phyloP scores from a whole-genome alignment of 2,888 invertebrate species.

The Cosmia trapezina region DNA sequence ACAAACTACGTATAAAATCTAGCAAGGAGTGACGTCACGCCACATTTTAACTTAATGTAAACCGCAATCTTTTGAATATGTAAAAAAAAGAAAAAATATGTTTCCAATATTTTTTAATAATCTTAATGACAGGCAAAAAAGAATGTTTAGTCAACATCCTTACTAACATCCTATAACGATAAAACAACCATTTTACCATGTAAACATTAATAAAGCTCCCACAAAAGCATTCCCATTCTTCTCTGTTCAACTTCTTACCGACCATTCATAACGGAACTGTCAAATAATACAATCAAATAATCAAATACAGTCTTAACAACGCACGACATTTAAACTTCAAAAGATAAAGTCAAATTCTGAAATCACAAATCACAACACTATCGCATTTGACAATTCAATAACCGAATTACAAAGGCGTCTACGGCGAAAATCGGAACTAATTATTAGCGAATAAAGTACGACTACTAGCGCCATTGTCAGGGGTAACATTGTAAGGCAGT shows the following conservation, averaged over 20 bases:
- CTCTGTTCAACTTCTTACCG: constrained; percentile 10
- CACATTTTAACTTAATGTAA: too few relatives aligned
- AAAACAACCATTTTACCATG: neutral
- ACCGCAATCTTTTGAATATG: too few relatives aligned
- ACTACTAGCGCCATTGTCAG: constrained; percentile 62
- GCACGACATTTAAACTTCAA: constrained; percentile 42
- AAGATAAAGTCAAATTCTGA: constrained; percentile 52
- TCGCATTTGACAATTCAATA: constrained; percentile 57
- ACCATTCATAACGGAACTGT: constrained; percentile 34
- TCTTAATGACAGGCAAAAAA: too few relatives aligned
- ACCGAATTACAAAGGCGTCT: constrained; percentile 17
- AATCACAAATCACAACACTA: constrained; percentile 49
- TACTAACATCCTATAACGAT: too few relatives aligned
- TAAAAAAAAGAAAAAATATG: too few relatives aligned
- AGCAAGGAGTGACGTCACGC: too few relatives aligned
- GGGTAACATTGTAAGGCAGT: constrained; percentile 64
- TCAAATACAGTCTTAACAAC: constrained; percentile 45
- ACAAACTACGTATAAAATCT: too few relatives aligned
- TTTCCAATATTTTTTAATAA: too few relatives aligned
- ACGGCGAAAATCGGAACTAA: constrained; percentile 56
- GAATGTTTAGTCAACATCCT: too few relatives aligned
- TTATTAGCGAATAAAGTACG: constrained; percentile 45
- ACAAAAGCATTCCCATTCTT: neutral
- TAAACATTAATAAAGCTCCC: neutral
- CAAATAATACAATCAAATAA: constrained; percentile 49